These are phyloP conservation scores for Tetraneura akinire DNA, from an alignment of 1,140 invertebrate species.

Conservation along the genomic window DNA sequence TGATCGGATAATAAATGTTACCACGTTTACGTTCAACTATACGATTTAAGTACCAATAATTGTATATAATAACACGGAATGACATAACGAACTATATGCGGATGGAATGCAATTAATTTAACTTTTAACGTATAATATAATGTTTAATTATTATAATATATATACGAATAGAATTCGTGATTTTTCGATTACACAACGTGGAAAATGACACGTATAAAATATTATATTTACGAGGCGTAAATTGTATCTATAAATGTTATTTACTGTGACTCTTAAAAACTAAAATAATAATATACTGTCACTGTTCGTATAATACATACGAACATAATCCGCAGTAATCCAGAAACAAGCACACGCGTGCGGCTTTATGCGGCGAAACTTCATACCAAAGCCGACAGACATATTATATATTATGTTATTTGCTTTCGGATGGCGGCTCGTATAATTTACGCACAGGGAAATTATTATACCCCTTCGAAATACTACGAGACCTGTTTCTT, in stretches of 20 bases:
- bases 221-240: not conserved
- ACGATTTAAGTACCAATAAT: no score
- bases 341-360: not conserved
- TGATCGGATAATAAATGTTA: no score
- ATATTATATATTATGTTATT: constrained; percentile 36
- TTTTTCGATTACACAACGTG: not conserved
- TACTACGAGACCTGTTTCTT: constrained; percentile 24
- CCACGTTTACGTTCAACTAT: no score
- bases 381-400: not conserved
- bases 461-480: constrained; percentile 10
- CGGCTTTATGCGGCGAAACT: not conserved
- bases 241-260: constrained; percentile 15
- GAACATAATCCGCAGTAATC: constrained; percentile 5
- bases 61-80: no score
- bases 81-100: no score
- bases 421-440: constrained; percentile 7
- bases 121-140: no score
- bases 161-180: not conserved
- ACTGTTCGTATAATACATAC: not conserved
- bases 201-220: not conserved
- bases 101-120: no score
- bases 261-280: constrained; percentile 24
- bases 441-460: not conserved
- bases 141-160: no score
- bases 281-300: no score